phyloP scores from a whole-genome alignment of 2,888 invertebrate species.

The Oeneis ivallda region DNA sequence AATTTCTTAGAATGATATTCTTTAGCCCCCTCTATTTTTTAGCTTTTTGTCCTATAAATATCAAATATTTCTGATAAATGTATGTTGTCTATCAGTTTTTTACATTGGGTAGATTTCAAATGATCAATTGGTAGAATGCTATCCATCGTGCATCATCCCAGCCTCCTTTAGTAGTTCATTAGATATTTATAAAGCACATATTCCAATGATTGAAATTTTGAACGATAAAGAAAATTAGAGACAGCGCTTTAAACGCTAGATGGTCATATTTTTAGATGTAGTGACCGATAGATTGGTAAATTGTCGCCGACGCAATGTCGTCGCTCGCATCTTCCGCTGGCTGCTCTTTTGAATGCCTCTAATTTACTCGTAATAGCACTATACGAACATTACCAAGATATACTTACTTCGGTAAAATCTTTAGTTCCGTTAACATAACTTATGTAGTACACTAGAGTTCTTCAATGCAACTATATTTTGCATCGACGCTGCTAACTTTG shows the following conservation, averaged over 20 bases:
- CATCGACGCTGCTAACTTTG: too few relatives aligned
- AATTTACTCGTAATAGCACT: slow-evolving; percentile 23
- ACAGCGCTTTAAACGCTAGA: slow-evolving; percentile 21
- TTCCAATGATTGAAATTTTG: neutral
- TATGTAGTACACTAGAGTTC: too few relatives aligned
- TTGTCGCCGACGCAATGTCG: slow-evolving; percentile 58
- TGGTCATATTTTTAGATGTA: slow-evolving; percentile 24
- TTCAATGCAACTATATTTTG: too few relatives aligned
- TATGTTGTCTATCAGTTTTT: neutral
- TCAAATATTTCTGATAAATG: neutral
- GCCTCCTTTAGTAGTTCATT: neutral
- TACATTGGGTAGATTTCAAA: neutral
- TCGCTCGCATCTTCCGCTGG: slow-evolving; percentile 54
- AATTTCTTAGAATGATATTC: neutral
- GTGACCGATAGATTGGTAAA: slow-evolving; percentile 70
- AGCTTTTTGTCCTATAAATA: too few relatives aligned
- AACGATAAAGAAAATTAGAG: too few relatives aligned
- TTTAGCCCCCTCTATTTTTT: neutral
- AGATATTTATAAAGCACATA: neutral
- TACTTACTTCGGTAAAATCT: neutral
- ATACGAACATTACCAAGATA: neutral
- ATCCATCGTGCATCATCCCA: neutral
- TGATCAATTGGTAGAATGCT: too few relatives aligned
- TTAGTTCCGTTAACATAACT: too few relatives aligned
- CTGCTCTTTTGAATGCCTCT: slow-evolving; percentile 53